Evolutionary conservation across 2,797 vertebrate species (phyloP).

Genomic region (Pseudomugil gertrudae): DNA sequence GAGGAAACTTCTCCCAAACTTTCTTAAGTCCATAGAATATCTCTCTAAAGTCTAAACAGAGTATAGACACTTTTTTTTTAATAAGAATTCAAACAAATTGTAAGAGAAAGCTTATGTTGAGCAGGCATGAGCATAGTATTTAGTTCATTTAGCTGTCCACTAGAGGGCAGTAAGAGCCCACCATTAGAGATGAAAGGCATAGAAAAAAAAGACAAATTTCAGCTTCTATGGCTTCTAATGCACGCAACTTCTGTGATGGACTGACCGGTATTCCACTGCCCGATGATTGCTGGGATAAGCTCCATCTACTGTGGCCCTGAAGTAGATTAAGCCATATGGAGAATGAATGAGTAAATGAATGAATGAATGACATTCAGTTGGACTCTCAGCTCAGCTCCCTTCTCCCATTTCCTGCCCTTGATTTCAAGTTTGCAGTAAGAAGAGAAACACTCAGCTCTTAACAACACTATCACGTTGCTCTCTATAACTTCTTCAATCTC

Average conservation of each 20-base stretch:
- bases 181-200: not conserved
- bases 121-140: not conserved
- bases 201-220: not conserved
- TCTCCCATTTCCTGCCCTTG: conserved; percentile 27
- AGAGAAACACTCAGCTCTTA: conserved; percentile 28
- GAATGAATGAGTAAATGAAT: no score
- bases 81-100: no score
- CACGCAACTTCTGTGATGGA: no score
- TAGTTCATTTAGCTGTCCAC: conserved; percentile 22
- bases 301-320: no score
- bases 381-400: conserved; percentile 14
- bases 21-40: no score
- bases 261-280: no score
- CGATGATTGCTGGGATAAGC: no score
- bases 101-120: no score
- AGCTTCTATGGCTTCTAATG: not conserved
- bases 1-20: no score
- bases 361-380: no score
- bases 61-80: no score
- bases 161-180: conserved; percentile 60
- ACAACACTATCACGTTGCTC: conserved; percentile 35
- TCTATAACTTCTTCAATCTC: conserved; percentile 12
- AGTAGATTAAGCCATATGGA: no score
- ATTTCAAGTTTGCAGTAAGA: conserved; percentile 34
- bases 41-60: not conserved